Evolutionary conservation across 2,113 vertebrate species (phyloP), one percentile per base, ranked within the genome.

Genomic region (Hystrix cristata): DNA sequence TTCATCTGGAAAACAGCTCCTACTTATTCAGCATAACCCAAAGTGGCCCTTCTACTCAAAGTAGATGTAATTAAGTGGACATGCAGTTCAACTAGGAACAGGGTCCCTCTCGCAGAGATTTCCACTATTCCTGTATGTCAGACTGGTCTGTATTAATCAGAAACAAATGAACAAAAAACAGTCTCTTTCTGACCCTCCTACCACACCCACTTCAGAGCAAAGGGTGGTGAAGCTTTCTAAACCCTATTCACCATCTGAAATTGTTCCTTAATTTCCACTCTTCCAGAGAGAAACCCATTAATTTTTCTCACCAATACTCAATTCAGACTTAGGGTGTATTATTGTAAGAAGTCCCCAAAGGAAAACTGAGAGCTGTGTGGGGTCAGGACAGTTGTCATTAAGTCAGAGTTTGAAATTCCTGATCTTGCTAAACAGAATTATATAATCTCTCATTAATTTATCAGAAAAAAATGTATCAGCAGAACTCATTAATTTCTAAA

Each of bases 401-500:
- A 27, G 71, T 76, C 19, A 8, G 23, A 91, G 19, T 19, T 76
- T 43, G 27, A 48, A 72, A 82, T 78, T 38, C 38, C 51, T 85
- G 27, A 57, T 79, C 16, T 74, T 62, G 11, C 57, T 64, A 81
- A 84, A 87, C 31, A 90, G 59, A 65, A 95, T 88, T 95, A 60
- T 5, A 53, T 64, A 94, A 85, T 74, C 34, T 88, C 60, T 91
- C 48, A 81, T 79, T 91, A 96, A 95, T 83, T 96, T 72, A 65
- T 29, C n/a, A 51, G 16, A 21, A 87, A 95, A 97, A 95, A 97
- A 23, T 81, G 19, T 90, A 90, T 74, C 83, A 95, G 67, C 74
- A 86, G 69, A 97, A 53, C 53, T 96, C 72, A 87, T 92, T 95
- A 95, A 95, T 89, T 93, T 93, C 87, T 95, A 65, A 87, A 93